Evolutionary conservation across 1,140 invertebrate species (phyloP).

Genomic region (Bathynomus jamesi): DNA sequence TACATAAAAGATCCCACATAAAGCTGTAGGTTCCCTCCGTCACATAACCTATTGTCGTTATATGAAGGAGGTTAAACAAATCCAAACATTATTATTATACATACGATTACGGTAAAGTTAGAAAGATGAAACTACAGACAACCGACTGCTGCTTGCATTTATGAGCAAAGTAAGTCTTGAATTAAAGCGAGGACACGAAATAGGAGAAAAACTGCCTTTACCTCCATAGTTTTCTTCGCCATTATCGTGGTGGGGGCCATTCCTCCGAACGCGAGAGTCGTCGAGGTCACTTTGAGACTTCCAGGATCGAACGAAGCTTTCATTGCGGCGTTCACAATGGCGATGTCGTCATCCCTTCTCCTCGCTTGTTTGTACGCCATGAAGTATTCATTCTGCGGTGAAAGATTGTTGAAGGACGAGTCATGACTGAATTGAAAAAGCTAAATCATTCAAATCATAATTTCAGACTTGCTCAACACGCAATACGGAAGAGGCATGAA

Average conservation of each 20-base stretch:
- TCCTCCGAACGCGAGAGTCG: conserved; percentile 66
- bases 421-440: not conserved
- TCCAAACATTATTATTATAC: no score
- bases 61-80: no score
- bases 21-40: no score
- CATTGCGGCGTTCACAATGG: conserved; percentile 83
- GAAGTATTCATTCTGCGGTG: conserved; percentile 57
- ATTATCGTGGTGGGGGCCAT: conserved; percentile 81
- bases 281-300: not conserved
- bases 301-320: conserved; percentile 46
- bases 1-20: no score
- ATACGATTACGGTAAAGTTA: no score
- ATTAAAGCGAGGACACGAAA: no score
- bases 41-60: no score
- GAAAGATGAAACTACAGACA: no score
- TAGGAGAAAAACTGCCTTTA: no score
- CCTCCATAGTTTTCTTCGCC: conserved; percentile 58
- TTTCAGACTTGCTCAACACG: not conserved
- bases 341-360: conserved; percentile 87
- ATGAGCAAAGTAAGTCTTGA: no score
- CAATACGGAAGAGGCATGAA: not conserved
- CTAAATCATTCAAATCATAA: not conserved
- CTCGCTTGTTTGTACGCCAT: conserved; percentile 86
- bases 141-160: no score
- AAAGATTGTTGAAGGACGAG: not conserved